Base-by-base conservation (phyloP, 2,888 invertebrate genomes). In the Drosophila pseudotakahashii region DNA sequence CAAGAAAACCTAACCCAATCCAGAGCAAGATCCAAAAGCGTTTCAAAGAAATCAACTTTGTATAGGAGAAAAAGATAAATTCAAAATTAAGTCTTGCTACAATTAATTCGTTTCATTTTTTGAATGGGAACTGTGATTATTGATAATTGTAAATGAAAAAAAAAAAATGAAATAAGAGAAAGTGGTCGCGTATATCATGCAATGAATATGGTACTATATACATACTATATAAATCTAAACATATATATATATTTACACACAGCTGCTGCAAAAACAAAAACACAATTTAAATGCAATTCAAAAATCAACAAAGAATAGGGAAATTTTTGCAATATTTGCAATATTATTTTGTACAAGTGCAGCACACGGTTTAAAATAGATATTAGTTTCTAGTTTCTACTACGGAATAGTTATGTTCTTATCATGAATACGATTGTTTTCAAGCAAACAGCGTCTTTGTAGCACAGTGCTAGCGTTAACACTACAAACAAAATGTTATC, bases 61-160 rank as follows among this genome's bases (percentile, higher is more conserved):
- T 74, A 57, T 23, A 67, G 67, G 61, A 48, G 70, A 47, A 54
- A 44, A 48, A 71, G 62, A 62, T 48, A 72, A 83, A 80, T 83
- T 80, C 83, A 78, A 86, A 86, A 79, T 80, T 80, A 75, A 64
- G 60, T 76, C 60, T 64, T 85, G 77, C 73, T 74, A 78, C 60
- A 72, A 42, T 32, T 60, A 76, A 73, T 73, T 74, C 71, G 62
- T 77, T 75, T 85, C 68, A 68, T 75, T 73, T 69, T 85, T 57
- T 62, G 70, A 85, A 86, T 89, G 75, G 81, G 75, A 88, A 88
- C 88, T 88, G 88, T 88, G 88, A 88, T 88, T 89, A 87, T 87
- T 72, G 66, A 83, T 76, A 75, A 88, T 69, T 80, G 71, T 77
- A 82, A 86, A 88, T 64, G 50, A 54, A 76, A 68, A 72, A 58